phyloP scores from a whole-genome alignment of 2,888 invertebrate species.

The Linyphia triangularis region DNA sequence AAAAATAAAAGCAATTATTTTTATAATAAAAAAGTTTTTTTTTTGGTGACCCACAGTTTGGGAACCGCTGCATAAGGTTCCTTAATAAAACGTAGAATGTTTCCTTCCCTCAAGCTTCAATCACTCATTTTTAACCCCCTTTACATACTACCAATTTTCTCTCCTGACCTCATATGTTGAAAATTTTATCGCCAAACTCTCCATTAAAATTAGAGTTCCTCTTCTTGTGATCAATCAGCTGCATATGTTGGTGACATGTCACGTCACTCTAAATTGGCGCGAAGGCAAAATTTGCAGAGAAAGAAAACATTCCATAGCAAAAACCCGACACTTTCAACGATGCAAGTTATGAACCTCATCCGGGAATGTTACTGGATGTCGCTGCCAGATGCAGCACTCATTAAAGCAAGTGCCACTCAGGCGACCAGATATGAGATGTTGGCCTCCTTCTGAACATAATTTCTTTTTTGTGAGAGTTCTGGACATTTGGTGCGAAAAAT shows the following conservation, averaged over 20 bases:
- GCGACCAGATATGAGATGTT: too few species aligned
- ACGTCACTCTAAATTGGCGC: not conserved
- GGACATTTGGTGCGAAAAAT: not conserved
- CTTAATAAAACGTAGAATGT: too few species aligned
- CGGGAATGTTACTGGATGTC: not conserved
- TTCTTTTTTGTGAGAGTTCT: not conserved
- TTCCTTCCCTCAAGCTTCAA: not conserved
- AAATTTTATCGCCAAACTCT: not conserved
- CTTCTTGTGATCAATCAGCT: not conserved
- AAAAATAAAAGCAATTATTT: too few species aligned
- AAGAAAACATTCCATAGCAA: not conserved
- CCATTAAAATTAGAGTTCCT: not conserved
- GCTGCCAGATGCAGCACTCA: not conserved
- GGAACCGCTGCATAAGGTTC: too few species aligned
- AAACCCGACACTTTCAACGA: not conserved
- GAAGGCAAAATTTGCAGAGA: not conserved
- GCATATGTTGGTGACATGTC: not conserved
- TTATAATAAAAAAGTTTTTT: too few species aligned
- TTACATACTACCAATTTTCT: too few species aligned
- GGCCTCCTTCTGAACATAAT: not conserved
- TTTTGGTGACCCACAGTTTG: too few species aligned
- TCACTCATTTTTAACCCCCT: too few species aligned
- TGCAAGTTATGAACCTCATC: not conserved
- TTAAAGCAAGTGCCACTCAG: slow-evolving; percentile 3
- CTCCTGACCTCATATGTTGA: not conserved